Base-by-base conservation (phyloP, 2,888 invertebrate species). In the Stratiomys singularior region DNA sequence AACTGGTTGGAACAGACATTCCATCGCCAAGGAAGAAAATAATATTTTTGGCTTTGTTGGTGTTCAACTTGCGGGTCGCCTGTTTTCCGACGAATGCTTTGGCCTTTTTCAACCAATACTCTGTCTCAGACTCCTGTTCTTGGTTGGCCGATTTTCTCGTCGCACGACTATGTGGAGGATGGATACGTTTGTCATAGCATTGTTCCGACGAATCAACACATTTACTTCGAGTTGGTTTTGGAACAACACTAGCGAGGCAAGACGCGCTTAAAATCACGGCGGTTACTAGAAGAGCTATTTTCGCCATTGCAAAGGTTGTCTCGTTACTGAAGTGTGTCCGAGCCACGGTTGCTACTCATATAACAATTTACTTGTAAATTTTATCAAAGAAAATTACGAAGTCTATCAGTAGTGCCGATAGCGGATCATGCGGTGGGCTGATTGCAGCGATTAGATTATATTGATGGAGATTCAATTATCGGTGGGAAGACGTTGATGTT, bases 11-110 rank as follows among this genome's bases (percentile, higher is more conserved):
- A 71, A 95, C 89, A 28, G 95, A 94, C 95, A 96, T 95, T 1
- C 96, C 96, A 83, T 96, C 96, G 0, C 96, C 96, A 21, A 96
- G 88, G 83, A 96, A 95, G 78, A 96, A 84, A 77, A 96, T 94
- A 0, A 95, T 89, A 85, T 96, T 96, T 84, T 92, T 93, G 0
- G 93, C 93, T 80, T 87, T 88, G 63, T 89, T 89, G 0, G 82
- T 86, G 18, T 86, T 87, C 0, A 78, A 46, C 47, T 79, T 18
- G 0, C 79, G 81, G 5, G 80, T 80, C n/a, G 85, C 78, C 37
- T 89, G 86, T n/a, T 84, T 79, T 23, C 82, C 78, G 11, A 87
- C 78, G 74, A 84, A 85, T 23, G 82, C 78, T 1, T 81, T 82
- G 11, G 83, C 83, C 5, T 82, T 80, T 0, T 83, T 72, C 1